Evolutionary conservation across 2,888 invertebrate genomes (phyloP).

Genomic region (Eilema sororculum): DNA sequence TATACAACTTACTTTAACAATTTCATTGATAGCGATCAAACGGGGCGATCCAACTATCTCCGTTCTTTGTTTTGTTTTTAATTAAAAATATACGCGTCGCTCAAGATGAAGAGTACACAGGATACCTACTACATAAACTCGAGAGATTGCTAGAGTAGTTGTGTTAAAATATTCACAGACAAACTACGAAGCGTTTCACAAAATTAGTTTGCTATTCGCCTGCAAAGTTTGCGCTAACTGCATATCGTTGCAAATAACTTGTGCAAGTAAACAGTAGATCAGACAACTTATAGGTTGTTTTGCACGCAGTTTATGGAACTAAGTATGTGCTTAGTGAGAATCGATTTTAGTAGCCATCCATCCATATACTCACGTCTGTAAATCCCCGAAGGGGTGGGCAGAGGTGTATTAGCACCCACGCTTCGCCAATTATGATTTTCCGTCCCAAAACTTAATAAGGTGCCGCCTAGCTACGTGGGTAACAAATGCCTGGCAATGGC

Average conservation of each 20-base stretch:
- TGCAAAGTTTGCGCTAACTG: not conserved
- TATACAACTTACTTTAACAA: too few species aligned
- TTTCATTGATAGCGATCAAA: not conserved
- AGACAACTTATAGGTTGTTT: not conserved
- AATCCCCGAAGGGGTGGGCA: too few species aligned
- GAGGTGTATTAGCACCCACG: too few species aligned
- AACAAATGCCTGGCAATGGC: too few species aligned
- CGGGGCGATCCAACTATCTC: not conserved
- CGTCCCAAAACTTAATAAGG: too few species aligned
- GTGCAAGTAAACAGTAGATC: not conserved
- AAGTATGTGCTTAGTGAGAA: too few species aligned
- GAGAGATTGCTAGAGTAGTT: not conserved
- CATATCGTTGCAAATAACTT: slow-evolving; percentile 1
- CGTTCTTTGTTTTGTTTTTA: slow-evolving; percentile 1
- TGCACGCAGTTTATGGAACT: not conserved
- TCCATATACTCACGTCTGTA: too few species aligned
- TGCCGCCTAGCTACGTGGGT: too few species aligned
- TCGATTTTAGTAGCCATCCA: too few species aligned
- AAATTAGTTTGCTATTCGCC: not conserved
- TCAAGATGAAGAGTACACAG: not conserved
- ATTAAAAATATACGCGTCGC: slow-evolving; percentile 1
- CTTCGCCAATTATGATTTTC: too few species aligned
- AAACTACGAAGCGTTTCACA: not conserved
- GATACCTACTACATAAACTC: not conserved
- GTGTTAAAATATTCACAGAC: not conserved